Evolutionary conservation across 2,113 vertebrate species (phyloP).

Genomic region (Cochlearius cochlearius): DNA sequence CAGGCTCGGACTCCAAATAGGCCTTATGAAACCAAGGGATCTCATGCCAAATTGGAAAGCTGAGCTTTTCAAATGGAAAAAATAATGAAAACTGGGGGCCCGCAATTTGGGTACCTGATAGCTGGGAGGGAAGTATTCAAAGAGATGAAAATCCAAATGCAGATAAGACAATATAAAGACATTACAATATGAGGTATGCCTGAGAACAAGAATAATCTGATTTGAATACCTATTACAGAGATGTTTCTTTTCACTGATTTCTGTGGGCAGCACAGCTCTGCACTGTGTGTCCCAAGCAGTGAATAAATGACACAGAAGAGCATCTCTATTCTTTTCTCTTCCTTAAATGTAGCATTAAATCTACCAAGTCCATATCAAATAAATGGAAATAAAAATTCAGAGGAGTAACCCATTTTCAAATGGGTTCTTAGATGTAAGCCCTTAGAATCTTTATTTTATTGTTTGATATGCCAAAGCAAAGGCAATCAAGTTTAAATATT

Average conservation of each 20-base stretch:
- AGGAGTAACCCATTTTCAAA: background rate
- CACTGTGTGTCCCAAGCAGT: background rate
- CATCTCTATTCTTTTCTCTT: background rate
- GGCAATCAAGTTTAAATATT: background rate
- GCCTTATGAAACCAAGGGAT: background rate
- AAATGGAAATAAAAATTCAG: background rate
- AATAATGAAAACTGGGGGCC: fast-evolving
- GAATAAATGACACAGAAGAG: background rate
- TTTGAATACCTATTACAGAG: background rate
- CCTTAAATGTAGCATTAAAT: background rate
- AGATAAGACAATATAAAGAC: background rate
- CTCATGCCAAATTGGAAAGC: background rate
- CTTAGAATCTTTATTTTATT: background rate
- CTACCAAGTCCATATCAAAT: background rate
- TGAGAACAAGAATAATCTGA: background rate
- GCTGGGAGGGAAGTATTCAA: background rate
- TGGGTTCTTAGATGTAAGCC: background rate
- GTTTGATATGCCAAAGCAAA: background rate
- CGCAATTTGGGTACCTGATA: background rate
- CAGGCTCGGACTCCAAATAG: background rate
- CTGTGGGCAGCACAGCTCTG: background rate
- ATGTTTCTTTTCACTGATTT: background rate
- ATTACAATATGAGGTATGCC: background rate
- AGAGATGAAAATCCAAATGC: background rate
- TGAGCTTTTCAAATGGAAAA: background rate